Evolutionary conservation across 2,797 vertebrate genomes (phyloP).

Genomic region (Rhincodon typus): DNA sequence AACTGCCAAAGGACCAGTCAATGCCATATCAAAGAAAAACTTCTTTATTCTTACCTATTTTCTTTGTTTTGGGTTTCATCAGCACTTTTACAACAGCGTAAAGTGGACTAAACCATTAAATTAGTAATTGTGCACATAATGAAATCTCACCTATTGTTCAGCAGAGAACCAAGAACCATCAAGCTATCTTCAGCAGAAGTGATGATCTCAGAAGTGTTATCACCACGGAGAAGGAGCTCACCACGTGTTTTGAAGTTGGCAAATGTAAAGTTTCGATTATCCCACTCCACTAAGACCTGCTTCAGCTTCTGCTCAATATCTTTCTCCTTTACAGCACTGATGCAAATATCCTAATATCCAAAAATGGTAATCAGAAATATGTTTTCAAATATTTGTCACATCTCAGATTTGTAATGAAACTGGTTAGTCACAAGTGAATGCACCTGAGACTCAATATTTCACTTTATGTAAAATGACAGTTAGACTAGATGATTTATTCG

Average conservation of each 20-base stretch:
- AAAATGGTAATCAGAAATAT: not conserved
- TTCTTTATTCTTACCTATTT: not conserved
- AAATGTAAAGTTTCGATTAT: slow-evolving; percentile 77
- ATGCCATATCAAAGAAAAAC: not conserved
- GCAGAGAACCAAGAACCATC: slow-evolving; percentile 83
- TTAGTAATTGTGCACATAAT: not conserved
- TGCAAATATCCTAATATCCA: slow-evolving; percentile 76
- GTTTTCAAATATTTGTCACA: not conserved
- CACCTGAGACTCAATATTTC: not conserved
- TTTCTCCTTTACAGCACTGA: slow-evolving; percentile 85
- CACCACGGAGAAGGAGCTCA: slow-evolving; percentile 83
- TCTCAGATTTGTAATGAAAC: not conserved
- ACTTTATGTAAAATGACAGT: not conserved
- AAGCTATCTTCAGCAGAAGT: slow-evolving; percentile 86
- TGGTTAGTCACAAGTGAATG: no score
- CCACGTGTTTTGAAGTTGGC: slow-evolving; percentile 84
- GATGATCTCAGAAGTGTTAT: slow-evolving; percentile 81
- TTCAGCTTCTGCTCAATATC: slow-evolving; percentile 94
- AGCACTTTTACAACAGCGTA: not conserved
- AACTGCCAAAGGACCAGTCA: not conserved
- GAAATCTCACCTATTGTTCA: slow-evolving; percentile 78
- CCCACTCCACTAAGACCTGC: slow-evolving; percentile 87
- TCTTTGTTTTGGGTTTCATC: not conserved
- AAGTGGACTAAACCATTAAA: no score
- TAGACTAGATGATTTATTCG: not conserved